Conservation (phyloP, 2,797 vertebrate species). For the Pseudomugil tenellus region DNA sequence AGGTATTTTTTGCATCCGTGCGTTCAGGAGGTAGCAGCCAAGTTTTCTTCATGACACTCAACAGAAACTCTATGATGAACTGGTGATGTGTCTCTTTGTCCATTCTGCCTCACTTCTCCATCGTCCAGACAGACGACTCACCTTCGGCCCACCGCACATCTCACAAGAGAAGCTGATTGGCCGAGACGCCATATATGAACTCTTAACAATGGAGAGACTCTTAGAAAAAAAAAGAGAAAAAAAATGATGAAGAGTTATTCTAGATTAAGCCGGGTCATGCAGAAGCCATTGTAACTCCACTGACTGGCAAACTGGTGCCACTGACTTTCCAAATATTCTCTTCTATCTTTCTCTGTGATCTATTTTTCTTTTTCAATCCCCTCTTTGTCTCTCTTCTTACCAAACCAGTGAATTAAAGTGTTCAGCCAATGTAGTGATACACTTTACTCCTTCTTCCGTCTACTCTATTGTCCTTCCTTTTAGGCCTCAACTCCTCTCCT, state of each 20-base stretch:
- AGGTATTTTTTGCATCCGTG: constrained; percentile 99
- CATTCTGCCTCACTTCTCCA: constrained; percentile 70
- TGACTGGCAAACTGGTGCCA: constrained; percentile 68
- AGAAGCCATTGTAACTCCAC: constrained; percentile 65
- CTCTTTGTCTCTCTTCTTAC: constrained; percentile 37
- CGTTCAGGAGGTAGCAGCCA: constrained; percentile 98
- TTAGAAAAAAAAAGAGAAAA: constrained; percentile 9
- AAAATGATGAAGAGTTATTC: constrained; percentile 39
- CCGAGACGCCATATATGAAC: constrained; percentile 39
- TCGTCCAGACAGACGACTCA: constrained; percentile 67
- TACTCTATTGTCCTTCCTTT: background rate
- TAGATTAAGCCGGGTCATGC: constrained; percentile 44
- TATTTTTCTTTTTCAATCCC: constrained; percentile 5
- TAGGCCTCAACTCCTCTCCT: background rate
- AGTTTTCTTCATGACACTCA: constrained; percentile 99
- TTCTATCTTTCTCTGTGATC: constrained; percentile 33
- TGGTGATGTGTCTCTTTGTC: constrained; percentile 86
- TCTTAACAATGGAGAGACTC: constrained; percentile 52
- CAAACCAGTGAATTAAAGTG: constrained; percentile 47
- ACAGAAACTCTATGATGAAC: constrained; percentile 99
- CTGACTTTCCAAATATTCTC: constrained; percentile 60
- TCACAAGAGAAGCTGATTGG: constrained; percentile 35
- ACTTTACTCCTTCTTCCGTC: constrained; percentile 14
- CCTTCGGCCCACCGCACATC: constrained; percentile 74
- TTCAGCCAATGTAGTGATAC: constrained; percentile 38